Evolutionary conservation across 2,888 invertebrate species (phyloP), one percentile per base, ranked within the genome.

Genomic region (Yponomeuta malinellus): DNA sequence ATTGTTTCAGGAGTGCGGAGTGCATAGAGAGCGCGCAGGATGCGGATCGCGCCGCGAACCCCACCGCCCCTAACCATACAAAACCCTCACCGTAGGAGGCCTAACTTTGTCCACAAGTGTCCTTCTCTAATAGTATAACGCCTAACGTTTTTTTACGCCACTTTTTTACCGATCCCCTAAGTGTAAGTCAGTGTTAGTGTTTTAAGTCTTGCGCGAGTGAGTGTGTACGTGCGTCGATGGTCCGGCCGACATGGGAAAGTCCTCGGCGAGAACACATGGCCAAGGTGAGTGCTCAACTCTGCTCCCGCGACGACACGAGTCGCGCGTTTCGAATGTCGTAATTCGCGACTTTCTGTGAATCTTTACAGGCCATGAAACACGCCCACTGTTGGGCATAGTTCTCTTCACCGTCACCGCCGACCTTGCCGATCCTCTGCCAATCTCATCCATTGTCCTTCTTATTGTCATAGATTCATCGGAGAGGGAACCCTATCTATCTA

Each of bases 191-290:
- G 87, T 88, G 52, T 80, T 84, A 86, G 85, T 85, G 85, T 68
- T 83, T 48, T 84, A 85, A 88, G 85, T 87, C 85, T 84, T 78
- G 80, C 83, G 88, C 83, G 83, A 80, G 88, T 82, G 87, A 84
- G 85, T 80, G 86, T 84, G 83, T 88, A 80, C 84, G 89, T 86
- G 90, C 86, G 89, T 89, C 84, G 87, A 91, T 91, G 91, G 90
- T 91, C 89, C 89, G 91, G 88, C 87, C 92, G 92, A 88, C 92
- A 93, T 93, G 92, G 92, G 93, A 92, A 93, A 93, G 86, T 92
- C 92, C 90, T 93, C 93, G 88, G 91, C 90, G 83, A 92, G 90
- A 91, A 91, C 92, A 92, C 91, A 93, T 89, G 92, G 92, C 84
- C 92, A 92, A 92, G 92, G 93, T 92, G 81, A 92, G 92, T 88